A percentile compares a stretch with the other conserved stretches of the same genome.
Evolutionary conservation across 2,888 invertebrate genomes (phyloP).

Genomic region (Leptinotarsa rubiginosa): DNA sequence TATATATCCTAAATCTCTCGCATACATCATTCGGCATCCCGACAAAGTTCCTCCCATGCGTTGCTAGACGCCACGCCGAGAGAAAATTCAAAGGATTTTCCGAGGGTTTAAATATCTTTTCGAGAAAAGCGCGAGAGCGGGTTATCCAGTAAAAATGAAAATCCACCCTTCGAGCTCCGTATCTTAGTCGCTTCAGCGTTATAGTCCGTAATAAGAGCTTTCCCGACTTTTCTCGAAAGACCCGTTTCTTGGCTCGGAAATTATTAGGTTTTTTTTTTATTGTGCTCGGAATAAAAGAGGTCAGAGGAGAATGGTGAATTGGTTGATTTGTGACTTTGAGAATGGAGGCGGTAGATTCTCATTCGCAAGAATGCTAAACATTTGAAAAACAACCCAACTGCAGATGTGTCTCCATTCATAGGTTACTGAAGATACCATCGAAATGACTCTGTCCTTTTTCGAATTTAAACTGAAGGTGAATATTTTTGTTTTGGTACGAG

Average conservation of each 20-base stretch:
- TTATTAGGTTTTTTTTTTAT: conserved; percentile 1
- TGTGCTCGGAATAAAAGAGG: not conserved
- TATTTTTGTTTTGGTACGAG: too few relatives aligned
- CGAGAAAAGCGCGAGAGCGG: not conserved
- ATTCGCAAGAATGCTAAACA: too few relatives aligned
- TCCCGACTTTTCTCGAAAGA: not conserved
- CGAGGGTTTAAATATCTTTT: not conserved
- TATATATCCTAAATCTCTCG: conserved; percentile 10
- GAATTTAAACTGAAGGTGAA: too few relatives aligned
- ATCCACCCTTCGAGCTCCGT: conserved; percentile 1
- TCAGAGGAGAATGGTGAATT: not conserved
- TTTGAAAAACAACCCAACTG: too few relatives aligned
- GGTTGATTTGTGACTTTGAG: not conserved
- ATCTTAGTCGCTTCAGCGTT: conserved; percentile 11
- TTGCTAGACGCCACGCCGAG: not conserved
- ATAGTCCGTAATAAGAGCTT: conserved; percentile 6
- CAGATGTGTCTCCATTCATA: too few relatives aligned
- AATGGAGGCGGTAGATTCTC: too few relatives aligned
- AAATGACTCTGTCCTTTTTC: too few relatives aligned
- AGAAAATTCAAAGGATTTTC: conserved; percentile 19
- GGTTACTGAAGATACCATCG: too few relatives aligned
- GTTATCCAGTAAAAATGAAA: conserved; percentile 16
- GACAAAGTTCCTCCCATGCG: conserved; percentile 11
- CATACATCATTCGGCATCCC: not conserved
- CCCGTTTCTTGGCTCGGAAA: not conserved